A percentile compares a stretch with the other conserved stretches of the same genome.
Conservation (phyloP, 2,797 vertebrate genomes). For the Enteromius trimaculatus region DNA sequence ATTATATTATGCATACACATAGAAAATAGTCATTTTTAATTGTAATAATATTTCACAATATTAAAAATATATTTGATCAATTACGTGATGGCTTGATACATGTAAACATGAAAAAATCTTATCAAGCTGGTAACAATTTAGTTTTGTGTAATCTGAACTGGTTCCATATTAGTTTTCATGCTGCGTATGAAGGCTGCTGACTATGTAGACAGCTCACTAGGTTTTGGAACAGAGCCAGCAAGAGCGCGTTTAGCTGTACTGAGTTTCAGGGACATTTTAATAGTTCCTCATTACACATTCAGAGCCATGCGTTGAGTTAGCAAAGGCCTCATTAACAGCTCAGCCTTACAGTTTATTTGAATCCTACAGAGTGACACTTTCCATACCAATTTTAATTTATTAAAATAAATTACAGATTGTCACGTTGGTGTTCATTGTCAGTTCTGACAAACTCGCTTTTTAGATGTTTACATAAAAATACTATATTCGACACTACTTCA, state of each 20-base stretch:
- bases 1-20: neutral
- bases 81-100: neutral
- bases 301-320: slow-evolving; percentile 31
- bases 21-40: neutral
- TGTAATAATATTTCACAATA: neutral
- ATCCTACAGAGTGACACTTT: slow-evolving; percentile 26
- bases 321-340: slow-evolving; percentile 35
- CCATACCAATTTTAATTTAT: neutral
- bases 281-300: slow-evolving; percentile 41
- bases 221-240: slow-evolving; percentile 2
- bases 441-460: neutral
- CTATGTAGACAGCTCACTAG: neutral
- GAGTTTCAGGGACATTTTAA: slow-evolving; percentile 35
- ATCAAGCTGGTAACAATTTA: neutral
- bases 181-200: neutral
- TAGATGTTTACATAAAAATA: neutral
- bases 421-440: neutral
- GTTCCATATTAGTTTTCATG: neutral
- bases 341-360: slow-evolving; percentile 32
- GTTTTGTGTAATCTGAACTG: neutral
- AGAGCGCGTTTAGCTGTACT: neutral
- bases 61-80: neutral
- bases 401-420: slow-evolving; percentile 16
- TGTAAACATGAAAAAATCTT: neutral
- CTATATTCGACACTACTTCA: neutral